These are phyloP conservation scores for Morinoia aosen DNA, from an alignment of 2,888 invertebrate species.

Conservation along the genomic window DNA sequence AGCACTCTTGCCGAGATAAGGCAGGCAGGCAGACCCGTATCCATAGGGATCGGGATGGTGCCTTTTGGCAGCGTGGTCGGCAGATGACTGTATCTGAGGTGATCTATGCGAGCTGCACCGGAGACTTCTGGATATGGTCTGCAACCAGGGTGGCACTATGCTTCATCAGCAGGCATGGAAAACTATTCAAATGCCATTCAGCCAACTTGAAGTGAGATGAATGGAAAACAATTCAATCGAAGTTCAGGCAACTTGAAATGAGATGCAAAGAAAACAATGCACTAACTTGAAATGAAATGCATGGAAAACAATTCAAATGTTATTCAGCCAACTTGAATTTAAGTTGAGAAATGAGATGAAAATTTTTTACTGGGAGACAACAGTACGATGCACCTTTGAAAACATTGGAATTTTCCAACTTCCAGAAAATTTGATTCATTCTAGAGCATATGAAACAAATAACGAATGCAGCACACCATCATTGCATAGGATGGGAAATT, in stretches of 20 bases:
- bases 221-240: background rate
- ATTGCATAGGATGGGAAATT: too few relatives aligned
- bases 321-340: too few relatives aligned
- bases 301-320: too few relatives aligned
- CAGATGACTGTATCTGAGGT: background rate
- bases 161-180: background rate
- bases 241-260: background rate
- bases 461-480: too few relatives aligned
- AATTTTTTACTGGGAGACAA: too few relatives aligned
- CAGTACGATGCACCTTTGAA: too few relatives aligned
- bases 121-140: background rate
- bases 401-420: too few relatives aligned
- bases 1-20: background rate
- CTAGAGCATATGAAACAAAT: too few relatives aligned
- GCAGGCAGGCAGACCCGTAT: background rate
- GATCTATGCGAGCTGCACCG: background rate
- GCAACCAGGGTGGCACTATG: background rate
- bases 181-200: background rate
- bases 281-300: too few relatives aligned
- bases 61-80: background rate
- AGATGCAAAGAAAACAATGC: too few relatives aligned
- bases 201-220: background rate
- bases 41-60: background rate
- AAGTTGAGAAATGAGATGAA: too few relatives aligned
- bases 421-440: too few relatives aligned